A percentile compares a stretch with the other conserved stretches of the same genome.
phyloP scores from a whole-genome alignment of 2,797 vertebrate genomes.

The Pelodytes ibericus region DNA sequence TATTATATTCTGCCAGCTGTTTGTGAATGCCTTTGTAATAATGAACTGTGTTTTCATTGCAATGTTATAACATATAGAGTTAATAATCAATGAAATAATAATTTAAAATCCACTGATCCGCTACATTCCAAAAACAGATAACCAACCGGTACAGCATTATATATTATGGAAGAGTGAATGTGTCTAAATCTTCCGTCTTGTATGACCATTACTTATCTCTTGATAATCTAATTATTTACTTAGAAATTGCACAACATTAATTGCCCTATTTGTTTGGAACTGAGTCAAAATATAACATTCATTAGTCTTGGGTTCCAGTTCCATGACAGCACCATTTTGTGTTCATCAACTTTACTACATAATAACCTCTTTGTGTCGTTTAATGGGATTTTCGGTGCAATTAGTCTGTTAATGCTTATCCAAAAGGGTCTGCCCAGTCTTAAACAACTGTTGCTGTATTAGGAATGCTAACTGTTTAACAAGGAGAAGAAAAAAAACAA shows the following conservation, averaged over 20 bases:
- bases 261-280: not conserved
- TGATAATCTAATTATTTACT: conserved; percentile 11
- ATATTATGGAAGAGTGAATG: too few species aligned
- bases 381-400: conserved; percentile 59
- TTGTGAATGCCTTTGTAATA: too few species aligned
- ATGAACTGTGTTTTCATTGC: too few species aligned
- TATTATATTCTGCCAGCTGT: too few species aligned
- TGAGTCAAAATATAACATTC: not conserved
- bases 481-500: conserved; percentile 63
- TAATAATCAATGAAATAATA: too few species aligned
- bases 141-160: too few species aligned
- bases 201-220: too few species aligned
- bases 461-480: conserved; percentile 64
- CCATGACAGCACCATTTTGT: conserved; percentile 3
- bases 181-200: too few species aligned
- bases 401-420: conserved; percentile 70
- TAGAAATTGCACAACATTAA: conserved; percentile 20
- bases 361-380: conserved; percentile 31
- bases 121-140: too few species aligned
- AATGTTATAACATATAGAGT: too few species aligned
- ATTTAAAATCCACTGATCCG: too few species aligned
- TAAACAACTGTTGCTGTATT: conserved; percentile 63
- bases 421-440: conserved; percentile 68
- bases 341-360: conserved; percentile 9
- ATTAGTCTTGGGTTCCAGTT: not conserved